Evolutionary conservation across 2,797 vertebrate species (phyloP).

Genomic region (Sebastes flavidus): DNA sequence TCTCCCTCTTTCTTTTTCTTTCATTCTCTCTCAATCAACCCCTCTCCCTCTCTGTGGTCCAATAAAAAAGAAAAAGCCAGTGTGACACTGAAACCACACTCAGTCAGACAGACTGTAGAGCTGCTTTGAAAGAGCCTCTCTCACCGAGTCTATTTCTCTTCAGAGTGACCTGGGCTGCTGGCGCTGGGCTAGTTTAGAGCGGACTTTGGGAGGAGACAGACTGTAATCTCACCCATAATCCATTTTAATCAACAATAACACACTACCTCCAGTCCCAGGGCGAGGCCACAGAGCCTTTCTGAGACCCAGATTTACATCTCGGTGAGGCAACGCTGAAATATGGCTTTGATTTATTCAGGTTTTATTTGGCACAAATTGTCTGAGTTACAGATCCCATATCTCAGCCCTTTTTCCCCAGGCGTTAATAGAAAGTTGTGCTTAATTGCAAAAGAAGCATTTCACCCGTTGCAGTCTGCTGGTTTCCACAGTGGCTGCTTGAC

Average conservation of each 20-base stretch:
- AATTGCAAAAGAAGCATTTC: slow-evolving; percentile 62
- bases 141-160: slow-evolving; percentile 66
- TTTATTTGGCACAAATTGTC: slow-evolving; percentile 83
- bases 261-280: slow-evolving; percentile 74
- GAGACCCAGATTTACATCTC: slow-evolving; percentile 80
- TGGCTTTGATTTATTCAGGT: slow-evolving; percentile 83
- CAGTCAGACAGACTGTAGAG: slow-evolving; percentile 51
- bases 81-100: slow-evolving; percentile 66
- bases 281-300: slow-evolving; percentile 69
- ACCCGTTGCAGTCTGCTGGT: slow-evolving; percentile 18
- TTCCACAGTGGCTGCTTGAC: background rate
- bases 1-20: background rate
- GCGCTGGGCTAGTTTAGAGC: slow-evolving; percentile 66
- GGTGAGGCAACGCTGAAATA: slow-evolving; percentile 77
- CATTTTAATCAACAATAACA: slow-evolving; percentile 86
- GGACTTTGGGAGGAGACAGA: slow-evolving; percentile 79
- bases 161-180: slow-evolving; percentile 59
- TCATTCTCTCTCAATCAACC: slow-evolving; percentile 39
- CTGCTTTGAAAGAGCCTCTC: slow-evolving; percentile 67
- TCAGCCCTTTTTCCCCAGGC: slow-evolving; percentile 54
- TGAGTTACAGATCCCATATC: slow-evolving; percentile 74
- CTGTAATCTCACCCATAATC: slow-evolving; percentile 81
- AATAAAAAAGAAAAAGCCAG: slow-evolving; percentile 62
- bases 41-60: slow-evolving; percentile 48
- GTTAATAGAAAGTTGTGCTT: slow-evolving; percentile 65